phyloP scores from a whole-genome alignment of 2,113 vertebrate genomes.

The Engystomops pustulosus region DNA sequence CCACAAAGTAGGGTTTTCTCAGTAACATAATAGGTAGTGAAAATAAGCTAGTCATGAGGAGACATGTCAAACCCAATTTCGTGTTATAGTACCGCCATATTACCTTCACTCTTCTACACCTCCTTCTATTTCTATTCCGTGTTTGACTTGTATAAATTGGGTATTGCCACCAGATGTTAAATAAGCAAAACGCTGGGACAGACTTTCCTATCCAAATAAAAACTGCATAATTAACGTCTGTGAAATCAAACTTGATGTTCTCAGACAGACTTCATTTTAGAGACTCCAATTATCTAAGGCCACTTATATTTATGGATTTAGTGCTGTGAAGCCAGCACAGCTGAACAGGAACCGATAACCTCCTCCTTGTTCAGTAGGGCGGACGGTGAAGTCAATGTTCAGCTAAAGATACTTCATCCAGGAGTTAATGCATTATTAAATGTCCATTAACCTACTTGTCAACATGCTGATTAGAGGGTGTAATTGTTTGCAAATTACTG shows the following conservation, averaged over 20 bases:
- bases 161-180: neutral
- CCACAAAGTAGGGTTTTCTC: no score
- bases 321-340: neutral
- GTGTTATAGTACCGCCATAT: neutral
- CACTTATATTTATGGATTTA: slow-evolving; percentile 1
- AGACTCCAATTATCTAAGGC: neutral
- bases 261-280: neutral
- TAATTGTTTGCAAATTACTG: slow-evolving; percentile 17
- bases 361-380: neutral
- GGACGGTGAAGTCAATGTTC: neutral
- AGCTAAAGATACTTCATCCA: slow-evolving; percentile 13
- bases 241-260: neutral
- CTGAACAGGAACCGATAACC: neutral
- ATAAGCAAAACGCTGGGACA: neutral
- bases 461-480: neutral
- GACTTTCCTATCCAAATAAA: slow-evolving; percentile 11
- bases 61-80: no score
- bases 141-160: neutral
- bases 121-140: neutral
- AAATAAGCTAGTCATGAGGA: no score
- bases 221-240: neutral
- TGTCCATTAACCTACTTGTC: slow-evolving; percentile 27
- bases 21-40: no score
- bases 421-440: slow-evolving; percentile 27
- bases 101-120: neutral